These are phyloP conservation scores for Cantharis lateralis DNA, from an alignment of 2,888 invertebrate species.

Conservation along the genomic window DNA sequence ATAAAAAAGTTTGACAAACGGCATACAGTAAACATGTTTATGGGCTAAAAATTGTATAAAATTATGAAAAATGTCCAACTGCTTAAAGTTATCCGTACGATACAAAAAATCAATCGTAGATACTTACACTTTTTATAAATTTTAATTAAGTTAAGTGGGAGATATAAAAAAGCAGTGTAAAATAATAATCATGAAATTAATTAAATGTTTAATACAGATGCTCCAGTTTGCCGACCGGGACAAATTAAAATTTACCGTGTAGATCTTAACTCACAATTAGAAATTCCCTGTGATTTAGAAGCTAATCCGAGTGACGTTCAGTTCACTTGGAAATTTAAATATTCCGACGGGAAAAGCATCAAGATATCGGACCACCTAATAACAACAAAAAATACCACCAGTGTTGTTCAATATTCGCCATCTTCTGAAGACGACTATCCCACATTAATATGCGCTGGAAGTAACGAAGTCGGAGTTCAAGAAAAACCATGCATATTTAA, in stretches of 20 bases:
- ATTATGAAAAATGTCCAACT: background rate
- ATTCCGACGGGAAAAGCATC: conserved; percentile 64
- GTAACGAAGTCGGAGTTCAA: conserved; percentile 68
- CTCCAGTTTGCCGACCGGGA: conserved; percentile 68
- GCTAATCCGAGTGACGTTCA: conserved; percentile 51
- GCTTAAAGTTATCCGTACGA: background rate
- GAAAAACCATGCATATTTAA: conserved; percentile 68
- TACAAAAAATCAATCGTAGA: background rate
- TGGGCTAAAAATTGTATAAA: too few species aligned
- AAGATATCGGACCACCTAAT: conserved; percentile 65
- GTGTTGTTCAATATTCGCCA: conserved; percentile 66
- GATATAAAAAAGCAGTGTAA: background rate
- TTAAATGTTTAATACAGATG: conserved; percentile 55
- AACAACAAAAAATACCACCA: conserved; percentile 62
- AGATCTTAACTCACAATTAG: conserved; percentile 67
- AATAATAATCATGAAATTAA: background rate
- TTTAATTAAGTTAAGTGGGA: background rate
- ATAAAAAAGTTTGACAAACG: background rate
- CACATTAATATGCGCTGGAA: conserved; percentile 68
- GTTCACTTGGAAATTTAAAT: conserved; percentile 71
- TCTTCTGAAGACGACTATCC: conserved; percentile 70
- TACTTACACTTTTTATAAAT: background rate
- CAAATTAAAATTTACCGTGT: conserved; percentile 68
- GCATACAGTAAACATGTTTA: background rate
- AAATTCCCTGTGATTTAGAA: conserved; percentile 65